Percentiles rank a stretch among this genome's conserved stretches.
phyloP scores from a whole-genome alignment of 2,113 vertebrate species.

The Osmerus mordax region DNA sequence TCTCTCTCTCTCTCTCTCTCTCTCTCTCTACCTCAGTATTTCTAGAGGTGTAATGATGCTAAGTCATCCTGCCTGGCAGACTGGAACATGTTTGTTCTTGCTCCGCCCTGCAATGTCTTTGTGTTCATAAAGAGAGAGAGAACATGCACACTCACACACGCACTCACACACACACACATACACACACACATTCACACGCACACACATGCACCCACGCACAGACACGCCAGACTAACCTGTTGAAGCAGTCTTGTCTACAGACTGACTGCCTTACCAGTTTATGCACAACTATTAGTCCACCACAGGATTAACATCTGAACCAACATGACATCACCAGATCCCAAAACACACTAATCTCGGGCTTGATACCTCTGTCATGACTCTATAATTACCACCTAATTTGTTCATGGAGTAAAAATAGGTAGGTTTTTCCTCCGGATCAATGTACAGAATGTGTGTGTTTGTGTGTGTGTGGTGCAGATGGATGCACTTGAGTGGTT shows the following conservation, averaged over 20 bases:
- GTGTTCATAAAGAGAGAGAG: neutral
- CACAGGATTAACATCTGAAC: conserved; percentile 2
- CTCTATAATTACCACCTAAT: conserved; percentile 27
- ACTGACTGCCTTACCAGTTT: conserved; percentile 33
- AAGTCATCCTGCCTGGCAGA: conserved; percentile 29
- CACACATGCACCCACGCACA: conserved; percentile 9
- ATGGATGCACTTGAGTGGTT: too few species aligned
- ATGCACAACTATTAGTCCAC: conserved; percentile 12
- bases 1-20: neutral
- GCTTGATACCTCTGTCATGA: conserved; percentile 38
- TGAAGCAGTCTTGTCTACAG: conserved; percentile 36
- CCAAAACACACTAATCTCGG: neutral
- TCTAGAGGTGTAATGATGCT: neutral
- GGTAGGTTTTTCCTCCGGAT: too few species aligned
- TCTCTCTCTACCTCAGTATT: neutral
- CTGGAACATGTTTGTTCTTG: conserved; percentile 58
- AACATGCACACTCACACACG: neutral
- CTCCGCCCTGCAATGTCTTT: conserved; percentile 14
- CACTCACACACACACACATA: neutral
- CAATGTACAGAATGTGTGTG: too few species aligned
- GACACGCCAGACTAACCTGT: conserved; percentile 36
- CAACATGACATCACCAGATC: conserved; percentile 11
- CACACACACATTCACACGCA: neutral
- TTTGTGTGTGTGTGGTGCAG: too few species aligned
- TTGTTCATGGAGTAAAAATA: too few species aligned